Conservation (phyloP, 2,888 invertebrate genomes). For the Pogonocherus hispidulus region DNA sequence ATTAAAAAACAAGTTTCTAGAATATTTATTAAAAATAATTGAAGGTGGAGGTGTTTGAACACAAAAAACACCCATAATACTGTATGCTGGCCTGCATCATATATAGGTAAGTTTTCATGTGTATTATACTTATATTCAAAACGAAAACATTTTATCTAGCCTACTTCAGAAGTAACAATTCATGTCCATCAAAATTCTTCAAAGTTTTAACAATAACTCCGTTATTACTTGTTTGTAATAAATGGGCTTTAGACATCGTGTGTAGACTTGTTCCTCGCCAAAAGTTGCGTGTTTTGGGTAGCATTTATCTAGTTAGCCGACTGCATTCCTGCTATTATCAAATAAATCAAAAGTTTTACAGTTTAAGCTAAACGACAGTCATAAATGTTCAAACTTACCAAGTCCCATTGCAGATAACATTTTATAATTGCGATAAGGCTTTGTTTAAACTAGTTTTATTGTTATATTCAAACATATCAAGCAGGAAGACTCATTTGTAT, state of each 20-base stretch:
- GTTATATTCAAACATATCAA: not conserved
- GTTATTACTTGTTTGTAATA: not conserved
- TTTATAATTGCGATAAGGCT: conserved; percentile 7
- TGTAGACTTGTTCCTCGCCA: not conserved
- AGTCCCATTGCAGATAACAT: not conserved
- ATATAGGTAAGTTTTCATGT: too few relatives aligned
- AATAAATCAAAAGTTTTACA: conserved; percentile 21
- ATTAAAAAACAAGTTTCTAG: too few relatives aligned
- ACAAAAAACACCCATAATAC: too few relatives aligned
- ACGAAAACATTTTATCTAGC: too few relatives aligned
- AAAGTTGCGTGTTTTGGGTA: not conserved
- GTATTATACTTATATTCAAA: too few relatives aligned
- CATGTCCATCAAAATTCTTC: not conserved
- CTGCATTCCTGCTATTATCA: conserved; percentile 7
- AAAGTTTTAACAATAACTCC: not conserved
- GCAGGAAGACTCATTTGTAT: too few relatives aligned
- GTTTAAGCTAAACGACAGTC: not conserved
- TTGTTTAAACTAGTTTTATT: not conserved
- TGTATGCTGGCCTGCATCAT: too few relatives aligned
- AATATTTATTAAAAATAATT: too few relatives aligned
- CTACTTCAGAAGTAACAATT: too few relatives aligned
- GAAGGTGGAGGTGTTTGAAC: too few relatives aligned
- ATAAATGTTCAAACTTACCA: conserved; percentile 9
- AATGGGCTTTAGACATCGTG: not conserved
- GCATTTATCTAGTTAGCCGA: conserved; percentile 11